Base-by-base conservation (phyloP, 1,140 invertebrate genomes). In the Bombus sylvicola region DNA sequence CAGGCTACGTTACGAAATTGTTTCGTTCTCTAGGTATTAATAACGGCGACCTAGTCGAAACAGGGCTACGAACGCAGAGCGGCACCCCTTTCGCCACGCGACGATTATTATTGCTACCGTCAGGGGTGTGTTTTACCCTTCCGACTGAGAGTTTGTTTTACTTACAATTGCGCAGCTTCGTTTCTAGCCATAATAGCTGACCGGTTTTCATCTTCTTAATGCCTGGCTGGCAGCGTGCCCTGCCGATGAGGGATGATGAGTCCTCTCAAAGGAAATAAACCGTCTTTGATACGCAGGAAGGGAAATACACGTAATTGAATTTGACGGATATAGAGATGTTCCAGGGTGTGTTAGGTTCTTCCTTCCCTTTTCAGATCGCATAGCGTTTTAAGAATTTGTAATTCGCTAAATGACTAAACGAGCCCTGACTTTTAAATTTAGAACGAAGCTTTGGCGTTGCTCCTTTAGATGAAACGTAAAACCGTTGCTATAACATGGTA, bases 1-100 rank as follows among this genome's bases (percentile, higher is more conserved):
- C 83, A 73, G 47, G 87, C 62, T 47, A 75, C 81, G 83, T 81
- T 83, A 83, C 89, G 81, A 91, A 90, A 90, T 90, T 91, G 87
- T 91, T 91, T 91, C 89, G 83, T 90, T 88, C 89, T 83, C 69
- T 75, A 90, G 59, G 64, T 66, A 31, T 88, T 91, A 90, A 91
- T 90, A 91, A 87, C 77, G 68, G 43, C 66, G 74, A 43, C 62
- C 85, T 71, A 81, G n/a, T 59, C 47, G 57, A 76, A 89, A 83
- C 79, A 81, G 76, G 74, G 39, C 43, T 39, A 8, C 43, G 68
- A 43, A 72, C 59, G 64, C 31, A 39, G n/a, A 31, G n/a, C 2
- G 73, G 77, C 73, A 88, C 80, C 83, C 89, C 89, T 87, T 87
- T 88, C 77, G 89, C 73, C 89, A 84, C 87, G 89, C 75, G 84